Percentiles rank a stretch among this genome's conserved stretches.
phyloP scores from a whole-genome alignment of 2,888 invertebrate genomes.

The Pyrrhosoma nymphula region DNA sequence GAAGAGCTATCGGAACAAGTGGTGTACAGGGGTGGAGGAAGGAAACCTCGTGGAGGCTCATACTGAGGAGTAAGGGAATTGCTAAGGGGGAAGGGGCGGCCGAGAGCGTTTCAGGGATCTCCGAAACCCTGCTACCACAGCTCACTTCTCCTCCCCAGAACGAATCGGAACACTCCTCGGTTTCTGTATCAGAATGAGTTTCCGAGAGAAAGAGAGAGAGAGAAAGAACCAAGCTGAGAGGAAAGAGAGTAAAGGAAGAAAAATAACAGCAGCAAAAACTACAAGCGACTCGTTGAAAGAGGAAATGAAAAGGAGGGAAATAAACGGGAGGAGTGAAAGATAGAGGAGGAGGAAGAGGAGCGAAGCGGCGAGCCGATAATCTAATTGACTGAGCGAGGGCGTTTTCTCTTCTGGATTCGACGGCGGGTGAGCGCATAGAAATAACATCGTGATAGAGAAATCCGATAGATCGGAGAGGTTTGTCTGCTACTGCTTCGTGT shows the following conservation, averaged over 20 bases:
- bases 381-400: background rate
- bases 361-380: background rate
- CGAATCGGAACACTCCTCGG: background rate
- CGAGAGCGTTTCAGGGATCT: background rate
- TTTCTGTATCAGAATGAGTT: background rate
- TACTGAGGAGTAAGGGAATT: background rate
- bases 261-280: background rate
- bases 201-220: background rate
- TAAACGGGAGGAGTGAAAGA: background rate
- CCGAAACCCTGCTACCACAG: background rate
- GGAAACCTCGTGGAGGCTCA: background rate
- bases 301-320: background rate
- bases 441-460: background rate
- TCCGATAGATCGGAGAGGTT: background rate
- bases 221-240: background rate
- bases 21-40: background rate
- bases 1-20: background rate
- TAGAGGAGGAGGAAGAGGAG: background rate
- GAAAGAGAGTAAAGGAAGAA: background rate
- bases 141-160: background rate
- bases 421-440: background rate
- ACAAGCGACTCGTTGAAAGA: background rate
- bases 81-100: background rate
- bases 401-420: slow-evolving; percentile 10
- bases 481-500: background rate